Evolutionary conservation across 2,797 vertebrate genomes (phyloP).

Genomic region (Eurystomus glaucurus): DNA sequence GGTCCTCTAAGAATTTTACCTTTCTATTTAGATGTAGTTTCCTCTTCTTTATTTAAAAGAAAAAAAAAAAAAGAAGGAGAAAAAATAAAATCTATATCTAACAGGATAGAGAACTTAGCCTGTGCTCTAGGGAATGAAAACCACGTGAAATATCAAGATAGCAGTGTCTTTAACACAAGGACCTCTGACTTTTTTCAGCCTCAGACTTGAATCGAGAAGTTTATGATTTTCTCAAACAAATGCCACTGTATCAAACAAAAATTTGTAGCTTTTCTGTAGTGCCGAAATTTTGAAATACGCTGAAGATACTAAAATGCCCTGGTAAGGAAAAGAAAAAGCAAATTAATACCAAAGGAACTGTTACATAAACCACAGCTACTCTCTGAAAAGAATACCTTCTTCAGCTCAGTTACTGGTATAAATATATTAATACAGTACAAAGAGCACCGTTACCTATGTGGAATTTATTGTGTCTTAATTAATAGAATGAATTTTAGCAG

Average conservation of each 20-base stretch:
- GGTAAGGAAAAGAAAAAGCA: conserved; percentile 7
- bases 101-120: conserved; percentile 39
- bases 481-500: not conserved
- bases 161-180: conserved; percentile 60
- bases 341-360: not conserved
- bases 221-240: conserved; percentile 53
- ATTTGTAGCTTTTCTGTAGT: conserved; percentile 57
- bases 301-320: not conserved
- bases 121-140: conserved; percentile 52
- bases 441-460: not conserved
- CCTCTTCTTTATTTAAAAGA: not conserved
- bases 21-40: not conserved
- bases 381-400: conserved; percentile 38
- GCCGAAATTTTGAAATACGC: conserved; percentile 46
- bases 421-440: not conserved
- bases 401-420: not conserved
- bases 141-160: conserved; percentile 65
- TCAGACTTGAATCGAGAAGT: conserved; percentile 59
- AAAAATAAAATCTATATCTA: not conserved
- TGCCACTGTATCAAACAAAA: conserved; percentile 49
- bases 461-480: not conserved
- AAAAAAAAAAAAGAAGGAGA: not conserved
- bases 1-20: not conserved
- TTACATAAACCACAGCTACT: conserved; percentile 34
- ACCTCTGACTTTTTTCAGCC: conserved; percentile 45